A percentile compares a stretch with the other conserved stretches of the same genome.
Conservation (phyloP, 2,113 vertebrate species). For the Ictalurus furcatus region DNA sequence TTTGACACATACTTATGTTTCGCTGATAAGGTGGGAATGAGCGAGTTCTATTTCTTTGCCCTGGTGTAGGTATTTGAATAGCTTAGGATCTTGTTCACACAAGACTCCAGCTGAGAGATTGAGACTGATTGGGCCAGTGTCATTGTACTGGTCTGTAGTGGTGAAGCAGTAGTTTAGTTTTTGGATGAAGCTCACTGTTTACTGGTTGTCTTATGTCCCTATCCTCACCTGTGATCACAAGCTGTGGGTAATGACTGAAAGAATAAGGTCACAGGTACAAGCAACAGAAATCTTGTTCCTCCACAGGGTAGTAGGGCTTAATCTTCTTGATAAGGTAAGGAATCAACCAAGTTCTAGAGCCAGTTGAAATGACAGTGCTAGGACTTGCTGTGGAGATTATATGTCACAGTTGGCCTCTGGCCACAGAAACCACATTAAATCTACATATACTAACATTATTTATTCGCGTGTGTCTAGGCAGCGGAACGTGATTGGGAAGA, state of each 20-base stretch:
- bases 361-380: background rate
- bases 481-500: constrained; percentile 97
- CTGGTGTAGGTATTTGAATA: background rate
- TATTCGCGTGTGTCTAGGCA: constrained; percentile 70
- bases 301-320: background rate
- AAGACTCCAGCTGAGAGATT: background rate
- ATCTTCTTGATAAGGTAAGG: background rate
- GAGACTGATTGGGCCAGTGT: background rate
- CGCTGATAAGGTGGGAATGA: background rate
- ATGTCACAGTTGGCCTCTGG: background rate
- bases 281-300: background rate
- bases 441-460: background rate
- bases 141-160: background rate
- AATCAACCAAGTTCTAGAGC: background rate
- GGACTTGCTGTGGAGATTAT: background rate
- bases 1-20: background rate
- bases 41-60: background rate
- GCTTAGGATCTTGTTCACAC: background rate
- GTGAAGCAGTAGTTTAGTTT: background rate
- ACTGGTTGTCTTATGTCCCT: background rate
- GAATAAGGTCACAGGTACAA: background rate
- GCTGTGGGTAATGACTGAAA: background rate
- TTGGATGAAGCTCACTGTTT: background rate
- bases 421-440: background rate
- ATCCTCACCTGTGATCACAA: background rate